These are phyloP conservation scores for Anser cygnoides DNA, from an alignment of 2,113 vertebrate species.

Conservation along the genomic window DNA sequence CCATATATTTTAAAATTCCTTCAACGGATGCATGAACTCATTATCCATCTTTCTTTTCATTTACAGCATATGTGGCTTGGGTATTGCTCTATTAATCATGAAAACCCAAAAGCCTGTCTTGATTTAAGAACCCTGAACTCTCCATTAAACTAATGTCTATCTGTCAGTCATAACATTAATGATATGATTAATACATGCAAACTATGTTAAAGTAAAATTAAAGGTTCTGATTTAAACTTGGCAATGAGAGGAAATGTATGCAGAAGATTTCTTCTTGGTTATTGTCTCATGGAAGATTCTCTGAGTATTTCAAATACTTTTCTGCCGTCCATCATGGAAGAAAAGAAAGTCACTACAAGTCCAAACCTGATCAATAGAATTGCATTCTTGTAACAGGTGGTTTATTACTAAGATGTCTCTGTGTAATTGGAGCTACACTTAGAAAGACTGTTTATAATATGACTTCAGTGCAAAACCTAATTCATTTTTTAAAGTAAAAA, in stretches of 20 bases:
- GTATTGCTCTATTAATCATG: constrained; percentile 43
- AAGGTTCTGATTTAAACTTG: background rate
- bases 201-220: background rate
- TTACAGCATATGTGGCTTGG: background rate
- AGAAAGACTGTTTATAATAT: background rate
- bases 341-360: background rate
- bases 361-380: background rate
- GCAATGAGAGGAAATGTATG: background rate
- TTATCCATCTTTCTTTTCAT: constrained; percentile 40
- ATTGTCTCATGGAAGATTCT: background rate
- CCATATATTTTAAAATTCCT: constrained; percentile 34
- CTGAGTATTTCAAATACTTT: background rate
- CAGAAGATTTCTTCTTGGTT: background rate
- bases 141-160: constrained; percentile 51
- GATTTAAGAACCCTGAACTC: constrained; percentile 61
- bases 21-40: background rate
- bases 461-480: background rate
- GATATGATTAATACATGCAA: constrained; percentile 35
- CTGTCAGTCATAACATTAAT: constrained; percentile 48
- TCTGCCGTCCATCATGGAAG: background rate
- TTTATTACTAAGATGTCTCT: background rate
- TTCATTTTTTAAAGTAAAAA: background rate
- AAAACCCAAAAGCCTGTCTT: constrained; percentile 55
- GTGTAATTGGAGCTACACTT: background rate
- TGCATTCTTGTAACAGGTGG: background rate